A percentile compares a stretch with the other conserved stretches of the same genome.
phyloP scores from a whole-genome alignment of 1,140 invertebrate species.

The Wiebesia pumilae region DNA sequence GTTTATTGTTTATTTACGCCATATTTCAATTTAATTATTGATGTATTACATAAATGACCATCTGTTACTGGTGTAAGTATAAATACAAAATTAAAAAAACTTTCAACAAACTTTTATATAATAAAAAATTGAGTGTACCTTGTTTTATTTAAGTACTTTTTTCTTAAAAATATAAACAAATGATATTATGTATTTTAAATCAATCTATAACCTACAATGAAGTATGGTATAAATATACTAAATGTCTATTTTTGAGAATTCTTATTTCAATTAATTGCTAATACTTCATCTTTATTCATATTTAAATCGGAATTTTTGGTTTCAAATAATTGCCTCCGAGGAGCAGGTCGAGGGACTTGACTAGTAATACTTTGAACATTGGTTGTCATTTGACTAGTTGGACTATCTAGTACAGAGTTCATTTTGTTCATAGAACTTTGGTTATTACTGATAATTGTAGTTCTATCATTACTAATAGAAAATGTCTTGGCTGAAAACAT shows the following conservation, averaged over 20 bases:
- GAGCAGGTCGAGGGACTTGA: conserved; percentile 37
- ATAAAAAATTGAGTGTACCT: too few species aligned
- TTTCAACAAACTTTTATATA: too few species aligned
- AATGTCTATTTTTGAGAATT: not conserved
- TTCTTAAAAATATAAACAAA: too few species aligned
- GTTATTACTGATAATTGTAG: not conserved
- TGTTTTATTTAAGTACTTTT: too few species aligned
- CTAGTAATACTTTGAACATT: conserved; percentile 21
- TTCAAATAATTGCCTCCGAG: conserved; percentile 54
- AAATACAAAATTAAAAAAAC: too few species aligned
- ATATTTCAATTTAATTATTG: too few species aligned
- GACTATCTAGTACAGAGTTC: conserved; percentile 51
- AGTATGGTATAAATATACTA: not conserved
- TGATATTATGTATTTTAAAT: too few species aligned
- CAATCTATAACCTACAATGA: not conserved
- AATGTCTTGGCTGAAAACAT: conserved; percentile 62
- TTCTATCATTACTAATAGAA: conserved; percentile 37
- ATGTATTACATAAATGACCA: too few species aligned
- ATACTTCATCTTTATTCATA: conserved; percentile 66
- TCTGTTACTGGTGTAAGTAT: too few species aligned
- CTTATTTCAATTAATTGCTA: conserved; percentile 59
- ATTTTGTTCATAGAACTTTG: conserved; percentile 42
- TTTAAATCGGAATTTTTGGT: conserved; percentile 65
- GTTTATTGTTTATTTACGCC: too few species aligned
- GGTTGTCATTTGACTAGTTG: conserved; percentile 39